Base-by-base conservation (phyloP, 2,888 invertebrate species). In the Abrostola tripartita region DNA sequence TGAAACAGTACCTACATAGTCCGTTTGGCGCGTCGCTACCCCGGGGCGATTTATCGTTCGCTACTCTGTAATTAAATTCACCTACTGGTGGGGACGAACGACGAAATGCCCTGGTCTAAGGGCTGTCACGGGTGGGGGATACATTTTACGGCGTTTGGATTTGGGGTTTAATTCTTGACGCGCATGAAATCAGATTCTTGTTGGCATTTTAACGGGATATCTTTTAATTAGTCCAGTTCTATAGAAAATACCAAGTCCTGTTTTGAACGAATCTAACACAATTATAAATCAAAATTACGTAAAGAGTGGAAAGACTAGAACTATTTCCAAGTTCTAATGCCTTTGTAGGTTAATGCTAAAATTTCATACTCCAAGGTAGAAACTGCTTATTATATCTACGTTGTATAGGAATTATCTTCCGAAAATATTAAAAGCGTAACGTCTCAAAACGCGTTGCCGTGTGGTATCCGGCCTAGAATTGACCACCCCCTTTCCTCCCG, bases 41-140 rank as follows among this genome's bases (percentile, higher is more conserved):
- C 74, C 57, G 61, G 64, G 68, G 71, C 77, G 79, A 87, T 83
- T 78, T 82, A 82, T 83, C 69, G 79, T 65, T 77, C 73, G 75
- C 73, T 68, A 68, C 68, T 71, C 63, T 79, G 81, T 88, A 88
- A 88, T 88, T 87, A 87, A 88, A 88, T 87, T 82, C 81, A 79
- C 72, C 76, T 68, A 68, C 62, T 62, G 74, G 67, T 41, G 59
- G 57, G 58, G 77, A 59, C 38, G 53, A 40, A 52, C 70, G 76
- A 78, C 74, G 79, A 77, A 82, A 82, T 74, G 68, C 66, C 74
- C 74, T 68, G 70, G 65, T 71, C 71, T 62, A 44, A 65, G 69
- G 64, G 58, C 24, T 67, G 59, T 42, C 41, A 40, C 49, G 55
- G 54, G 36, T 37, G 35, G 12, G 7, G 52, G 12, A 38, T 24